These are phyloP conservation scores for Zygothrica quintamaculata DNA, from an alignment of 2,888 invertebrate species.

Conservation along the genomic window DNA sequence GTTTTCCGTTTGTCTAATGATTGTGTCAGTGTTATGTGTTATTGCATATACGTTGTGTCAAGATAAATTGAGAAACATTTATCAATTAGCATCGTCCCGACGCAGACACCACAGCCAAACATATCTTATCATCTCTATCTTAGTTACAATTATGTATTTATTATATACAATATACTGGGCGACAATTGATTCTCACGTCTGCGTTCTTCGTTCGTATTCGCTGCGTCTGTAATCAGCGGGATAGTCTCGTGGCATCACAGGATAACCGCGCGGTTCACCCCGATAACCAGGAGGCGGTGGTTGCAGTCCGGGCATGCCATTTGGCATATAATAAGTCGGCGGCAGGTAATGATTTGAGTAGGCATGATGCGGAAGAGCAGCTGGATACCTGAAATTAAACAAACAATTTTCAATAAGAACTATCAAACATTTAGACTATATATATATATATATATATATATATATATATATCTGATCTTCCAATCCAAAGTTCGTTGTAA, in stretches of 20 bases:
- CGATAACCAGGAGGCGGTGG: constrained; percentile 79
- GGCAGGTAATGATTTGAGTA: constrained; percentile 83
- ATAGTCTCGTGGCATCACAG: constrained; percentile 84
- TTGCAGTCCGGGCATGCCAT: constrained; percentile 82
- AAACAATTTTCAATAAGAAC: too few relatives aligned
- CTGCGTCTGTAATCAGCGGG: constrained; percentile 86
- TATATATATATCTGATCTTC: too few relatives aligned
- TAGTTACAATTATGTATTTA: constrained; percentile 26
- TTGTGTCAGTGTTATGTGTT: constrained; percentile 10
- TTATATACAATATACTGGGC: constrained; percentile 9
- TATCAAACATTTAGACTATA: too few relatives aligned
- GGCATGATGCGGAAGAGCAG: constrained; percentile 72
- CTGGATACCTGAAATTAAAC: constrained; percentile 82
- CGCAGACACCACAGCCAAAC: constrained; percentile 43
- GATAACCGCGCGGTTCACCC: constrained; percentile 85
- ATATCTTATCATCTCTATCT: constrained; percentile 56
- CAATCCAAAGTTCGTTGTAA: too few relatives aligned
- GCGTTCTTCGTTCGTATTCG: constrained; percentile 81
- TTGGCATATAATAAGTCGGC: constrained; percentile 84
- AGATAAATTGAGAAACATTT: constrained; percentile 23
- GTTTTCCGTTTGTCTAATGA: constrained; percentile 18
- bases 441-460: too few relatives aligned
- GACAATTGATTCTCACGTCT: constrained; percentile 63
- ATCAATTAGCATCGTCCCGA: constrained; percentile 28
- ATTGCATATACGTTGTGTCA: constrained; percentile 28